Percentiles rank a stretch among this genome's conserved stretches.
Evolutionary conservation across 2,797 vertebrate genomes (phyloP).

Genomic region (Geotrypetes seraphini): DNA sequence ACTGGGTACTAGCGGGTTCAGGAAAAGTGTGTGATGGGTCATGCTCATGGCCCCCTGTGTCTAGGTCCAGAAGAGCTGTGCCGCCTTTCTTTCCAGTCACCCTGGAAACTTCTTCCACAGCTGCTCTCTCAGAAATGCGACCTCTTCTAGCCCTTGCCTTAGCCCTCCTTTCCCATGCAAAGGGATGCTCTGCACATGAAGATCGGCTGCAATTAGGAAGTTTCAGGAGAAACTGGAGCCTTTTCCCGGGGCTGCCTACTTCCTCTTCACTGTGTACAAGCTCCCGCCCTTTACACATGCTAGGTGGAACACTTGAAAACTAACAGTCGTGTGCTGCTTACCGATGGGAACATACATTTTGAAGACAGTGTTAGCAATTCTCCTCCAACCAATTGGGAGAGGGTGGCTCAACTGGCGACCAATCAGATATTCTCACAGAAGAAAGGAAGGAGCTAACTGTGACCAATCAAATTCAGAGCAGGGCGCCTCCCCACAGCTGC

Average conservation of each 20-base stretch:
- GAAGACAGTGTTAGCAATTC: not conserved
- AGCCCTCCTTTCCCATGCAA: not conserved
- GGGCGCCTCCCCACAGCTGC: conserved; percentile 6
- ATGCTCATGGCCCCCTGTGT: no score
- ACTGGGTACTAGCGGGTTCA: no score
- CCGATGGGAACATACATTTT: not conserved
- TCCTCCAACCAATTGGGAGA: conserved; percentile 1
- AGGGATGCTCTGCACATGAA: not conserved
- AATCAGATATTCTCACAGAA: not conserved
- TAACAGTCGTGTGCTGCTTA: not conserved
- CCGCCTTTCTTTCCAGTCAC: no score
- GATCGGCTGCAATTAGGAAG: not conserved
- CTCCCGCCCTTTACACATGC: not conserved
- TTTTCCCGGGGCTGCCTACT: no score
- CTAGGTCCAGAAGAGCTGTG: no score
- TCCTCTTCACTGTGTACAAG: not conserved
- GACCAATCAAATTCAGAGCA: conserved; percentile 3
- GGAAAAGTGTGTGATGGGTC: no score
- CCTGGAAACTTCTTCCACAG: no score
- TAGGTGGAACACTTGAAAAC: not conserved
- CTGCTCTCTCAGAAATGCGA: no score
- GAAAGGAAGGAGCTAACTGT: not conserved
- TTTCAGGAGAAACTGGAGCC: not conserved
- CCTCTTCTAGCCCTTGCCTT: no score
- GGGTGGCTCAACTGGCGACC: not conserved